Percentiles rank a stretch among this genome's conserved stretches.
phyloP scores from a whole-genome alignment of 2,113 vertebrate species.

The Larimichthys crocea region DNA sequence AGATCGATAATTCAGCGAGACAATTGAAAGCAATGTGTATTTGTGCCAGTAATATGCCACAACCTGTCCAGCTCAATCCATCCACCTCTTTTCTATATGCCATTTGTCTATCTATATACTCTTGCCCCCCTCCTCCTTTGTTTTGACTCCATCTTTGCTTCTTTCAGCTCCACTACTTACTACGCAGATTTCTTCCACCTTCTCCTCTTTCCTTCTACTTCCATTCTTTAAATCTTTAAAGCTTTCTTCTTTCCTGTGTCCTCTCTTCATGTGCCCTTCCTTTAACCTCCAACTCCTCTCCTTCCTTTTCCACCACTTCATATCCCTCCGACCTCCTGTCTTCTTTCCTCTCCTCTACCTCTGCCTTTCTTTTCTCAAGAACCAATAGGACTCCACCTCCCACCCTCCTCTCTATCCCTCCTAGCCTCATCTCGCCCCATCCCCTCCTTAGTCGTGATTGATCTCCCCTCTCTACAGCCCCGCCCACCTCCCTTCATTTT shows the following conservation, averaged over 20 bases:
- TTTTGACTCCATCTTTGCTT: not conserved
- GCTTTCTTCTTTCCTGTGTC: not conserved
- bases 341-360: not conserved
- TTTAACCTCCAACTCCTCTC: not conserved
- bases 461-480: not conserved
- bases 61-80: not conserved
- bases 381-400: not conserved
- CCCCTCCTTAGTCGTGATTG: slow-evolving; percentile 39
- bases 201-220: not conserved
- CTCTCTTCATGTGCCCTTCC: not conserved
- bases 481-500: slow-evolving; percentile 3
- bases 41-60: slow-evolving; percentile 1
- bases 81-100: not conserved
- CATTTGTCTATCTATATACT: not conserved
- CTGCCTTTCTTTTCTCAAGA: not conserved
- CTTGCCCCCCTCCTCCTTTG: not conserved
- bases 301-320: not conserved
- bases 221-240: not conserved
- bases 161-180: not conserved
- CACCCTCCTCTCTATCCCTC: not conserved
- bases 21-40: slow-evolving; percentile 13
- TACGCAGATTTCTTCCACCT: not conserved
- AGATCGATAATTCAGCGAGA: slow-evolving; percentile 34
- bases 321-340: not conserved
- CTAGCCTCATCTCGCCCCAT: not conserved